Conservation (phyloP, 2,888 invertebrate genomes). For the Fragum sueziense region DNA sequence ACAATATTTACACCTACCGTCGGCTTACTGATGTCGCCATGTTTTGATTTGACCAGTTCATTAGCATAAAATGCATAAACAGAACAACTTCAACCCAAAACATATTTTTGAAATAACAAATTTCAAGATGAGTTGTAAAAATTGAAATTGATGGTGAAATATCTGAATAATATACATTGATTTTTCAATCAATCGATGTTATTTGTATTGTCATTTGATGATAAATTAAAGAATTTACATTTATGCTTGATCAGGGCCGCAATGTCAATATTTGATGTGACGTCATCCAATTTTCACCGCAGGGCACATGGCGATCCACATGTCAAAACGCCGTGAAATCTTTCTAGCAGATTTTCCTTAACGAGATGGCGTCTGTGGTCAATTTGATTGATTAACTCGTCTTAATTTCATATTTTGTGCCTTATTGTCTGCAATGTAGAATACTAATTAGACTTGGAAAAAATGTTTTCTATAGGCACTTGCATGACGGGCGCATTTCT, state of each 20-base stretch:
- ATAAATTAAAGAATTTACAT: neutral
- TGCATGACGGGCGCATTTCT: too few species aligned
- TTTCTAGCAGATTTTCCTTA: too few species aligned
- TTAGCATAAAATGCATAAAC: conserved; percentile 43
- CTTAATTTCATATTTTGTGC: too few species aligned
- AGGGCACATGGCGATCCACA: conserved; percentile 4
- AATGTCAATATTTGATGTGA: conserved; percentile 7
- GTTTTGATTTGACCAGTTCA: conserved; percentile 39
- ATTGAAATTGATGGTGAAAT: neutral
- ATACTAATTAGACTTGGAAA: too few species aligned
- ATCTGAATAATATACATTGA: neutral
- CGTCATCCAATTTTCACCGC: neutral
- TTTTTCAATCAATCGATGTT: neutral
- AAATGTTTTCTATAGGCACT: too few species aligned
- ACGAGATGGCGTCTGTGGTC: too few species aligned
- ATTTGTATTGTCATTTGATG: neutral
- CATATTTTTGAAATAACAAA: neutral
- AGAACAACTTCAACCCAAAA: neutral
- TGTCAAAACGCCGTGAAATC: neutral
- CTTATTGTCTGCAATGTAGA: too few species aligned
- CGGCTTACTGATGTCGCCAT: conserved; percentile 40
- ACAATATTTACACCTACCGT: conserved; percentile 33
- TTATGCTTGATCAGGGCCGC: neutral
- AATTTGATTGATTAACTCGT: too few species aligned
- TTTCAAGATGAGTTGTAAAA: neutral